Percentiles rank a stretch among this genome's conserved stretches.
Conservation (phyloP, 2,888 invertebrate species). For the Biston stratarius region DNA sequence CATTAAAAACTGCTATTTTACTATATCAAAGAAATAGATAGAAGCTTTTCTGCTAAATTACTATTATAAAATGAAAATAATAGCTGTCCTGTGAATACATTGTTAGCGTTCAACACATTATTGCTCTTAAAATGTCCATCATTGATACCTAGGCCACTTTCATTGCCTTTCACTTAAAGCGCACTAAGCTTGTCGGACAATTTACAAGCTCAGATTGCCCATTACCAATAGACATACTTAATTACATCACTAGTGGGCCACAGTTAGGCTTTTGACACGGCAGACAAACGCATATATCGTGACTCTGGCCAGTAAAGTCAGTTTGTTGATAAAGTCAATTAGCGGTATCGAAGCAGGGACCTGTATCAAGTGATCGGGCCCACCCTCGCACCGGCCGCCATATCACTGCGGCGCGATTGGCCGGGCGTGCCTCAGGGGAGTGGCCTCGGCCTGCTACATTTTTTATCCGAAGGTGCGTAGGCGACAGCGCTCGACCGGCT, state of each 20-base stretch:
- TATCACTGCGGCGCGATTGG: conserved; percentile 74
- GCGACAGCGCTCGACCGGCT: conserved; percentile 71
- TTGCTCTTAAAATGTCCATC: conserved; percentile 16
- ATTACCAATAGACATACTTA: conserved; percentile 77
- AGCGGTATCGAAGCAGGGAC: conserved; percentile 84
- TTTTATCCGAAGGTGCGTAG: conserved; percentile 80
- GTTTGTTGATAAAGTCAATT: conserved; percentile 87
- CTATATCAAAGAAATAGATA: neutral
- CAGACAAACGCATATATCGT: conserved; percentile 85
- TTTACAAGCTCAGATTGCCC: conserved; percentile 70
- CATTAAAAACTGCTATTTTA: neutral
- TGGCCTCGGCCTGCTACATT: conserved; percentile 73
- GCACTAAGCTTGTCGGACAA: conserved; percentile 30
- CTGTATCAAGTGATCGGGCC: conserved; percentile 81
- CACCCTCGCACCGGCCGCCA: conserved; percentile 73
- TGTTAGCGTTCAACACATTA: neutral
- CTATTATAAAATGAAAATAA: neutral
- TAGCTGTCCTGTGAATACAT: neutral
- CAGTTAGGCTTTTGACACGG: conserved; percentile 84
- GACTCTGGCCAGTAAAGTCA: conserved; percentile 84
- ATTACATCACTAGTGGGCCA: conserved; percentile 78
- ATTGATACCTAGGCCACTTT: conserved; percentile 20
- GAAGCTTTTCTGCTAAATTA: neutral
- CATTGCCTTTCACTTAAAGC: conserved; percentile 32
- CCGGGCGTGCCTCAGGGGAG: conserved; percentile 75